Evolutionary conservation across 2,113 vertebrate genomes (phyloP), one percentile per base, ranked within the genome.

Genomic region (Raja brachyura): DNA sequence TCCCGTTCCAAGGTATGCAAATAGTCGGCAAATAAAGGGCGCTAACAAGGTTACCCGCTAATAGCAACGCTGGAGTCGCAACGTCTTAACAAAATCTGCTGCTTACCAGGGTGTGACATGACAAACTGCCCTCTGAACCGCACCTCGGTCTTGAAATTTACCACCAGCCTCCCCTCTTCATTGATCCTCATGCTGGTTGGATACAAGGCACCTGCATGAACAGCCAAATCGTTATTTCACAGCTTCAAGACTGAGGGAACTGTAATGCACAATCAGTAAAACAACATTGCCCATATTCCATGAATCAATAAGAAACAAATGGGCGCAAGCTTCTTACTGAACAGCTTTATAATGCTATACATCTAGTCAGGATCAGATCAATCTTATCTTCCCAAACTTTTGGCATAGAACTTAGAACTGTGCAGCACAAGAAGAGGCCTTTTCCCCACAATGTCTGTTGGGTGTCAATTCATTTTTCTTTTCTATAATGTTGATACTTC

Each of bases 131-230:
- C 96, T 93, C 93, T 94, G 94, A 96, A 97, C 70, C 94, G 95
- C 56, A 96, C 96, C 94, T 96, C 96, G 0, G 95, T 97, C 94
- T 94, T 96, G 94, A 97, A 97, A 94, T 96, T 96, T 93, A 97
- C 96, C 70, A 96, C 96, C 8, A 97, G 94, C 0, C 94, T 95
- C 0, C 97, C 96, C 94, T 97, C 95, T 0, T 96, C 96, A 31
- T 95, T 97, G 93, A 97, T 97, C 63, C 93, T 75, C 96, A 97
- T 97, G 63, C 96, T 97, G 90, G 95, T 96, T 88, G 96, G 97
- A 74, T 96, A 97, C 94, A 97, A 96, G 90, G 97, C 96, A 68
- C 96, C 97, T 96, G 61, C 59, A 33, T 74, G 54, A 83, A 56
- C 93, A 93, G 25, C 79, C 20, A 63, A 76, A 85, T 48, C 76